Percentiles rank a stretch among this genome's conserved stretches.
phyloP scores from a whole-genome alignment of 2,113 vertebrate species.

The Epinephelus moara region DNA sequence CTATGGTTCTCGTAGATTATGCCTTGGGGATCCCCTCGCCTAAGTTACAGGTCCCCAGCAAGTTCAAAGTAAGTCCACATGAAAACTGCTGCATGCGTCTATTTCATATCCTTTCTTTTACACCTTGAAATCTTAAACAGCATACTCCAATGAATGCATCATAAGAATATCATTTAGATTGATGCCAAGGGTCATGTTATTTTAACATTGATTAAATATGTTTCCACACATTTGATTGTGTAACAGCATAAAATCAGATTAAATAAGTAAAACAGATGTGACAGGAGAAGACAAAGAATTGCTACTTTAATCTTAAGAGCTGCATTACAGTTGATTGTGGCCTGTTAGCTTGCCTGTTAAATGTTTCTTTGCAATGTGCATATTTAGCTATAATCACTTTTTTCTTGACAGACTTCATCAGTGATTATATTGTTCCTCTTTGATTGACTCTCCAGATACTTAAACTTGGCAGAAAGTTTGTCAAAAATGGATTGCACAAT shows the following conservation, averaged over 20 bases:
- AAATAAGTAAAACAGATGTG: neutral
- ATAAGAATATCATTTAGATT: neutral
- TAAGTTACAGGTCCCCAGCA: slow-evolving; percentile 96
- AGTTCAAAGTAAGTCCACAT: slow-evolving; percentile 91
- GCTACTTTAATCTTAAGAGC: neutral
- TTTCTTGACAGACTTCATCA: neutral
- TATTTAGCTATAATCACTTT: neutral
- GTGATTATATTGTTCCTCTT: neutral
- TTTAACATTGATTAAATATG: neutral
- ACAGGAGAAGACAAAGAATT: neutral
- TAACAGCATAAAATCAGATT: neutral
- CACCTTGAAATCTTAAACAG: neutral
- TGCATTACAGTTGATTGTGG: neutral
- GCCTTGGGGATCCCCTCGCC: slow-evolving; percentile 95
- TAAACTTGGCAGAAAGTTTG: no score
- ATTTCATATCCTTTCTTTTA: neutral
- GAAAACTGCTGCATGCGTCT: neutral
- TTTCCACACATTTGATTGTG: neutral
- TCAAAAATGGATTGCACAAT: no score
- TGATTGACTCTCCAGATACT: no score
- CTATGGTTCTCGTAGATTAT: slow-evolving; percentile 96
- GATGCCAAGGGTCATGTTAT: neutral
- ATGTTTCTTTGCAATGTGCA: neutral
- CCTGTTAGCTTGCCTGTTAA: neutral
- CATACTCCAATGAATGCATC: neutral